A percentile compares a stretch with the other conserved stretches of the same genome.
These are phyloP conservation scores for Drosophila anomalipes DNA, from an alignment of 2,888 invertebrate species.

Conservation along the genomic window DNA sequence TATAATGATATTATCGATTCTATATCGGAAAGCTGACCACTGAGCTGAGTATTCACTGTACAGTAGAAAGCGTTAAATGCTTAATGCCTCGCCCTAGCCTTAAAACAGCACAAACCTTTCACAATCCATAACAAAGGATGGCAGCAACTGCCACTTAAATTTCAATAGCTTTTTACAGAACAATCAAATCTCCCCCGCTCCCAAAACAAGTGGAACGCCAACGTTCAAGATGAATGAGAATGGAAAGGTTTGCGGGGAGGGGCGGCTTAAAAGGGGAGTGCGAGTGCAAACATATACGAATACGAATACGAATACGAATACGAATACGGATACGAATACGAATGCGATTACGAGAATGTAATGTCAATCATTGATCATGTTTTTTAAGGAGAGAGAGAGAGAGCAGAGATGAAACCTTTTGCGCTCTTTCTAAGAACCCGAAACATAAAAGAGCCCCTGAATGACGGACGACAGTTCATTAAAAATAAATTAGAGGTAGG, in stretches of 20 bases:
- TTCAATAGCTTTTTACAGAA: slow-evolving; percentile 55
- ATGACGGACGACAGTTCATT: slow-evolving; percentile 60
- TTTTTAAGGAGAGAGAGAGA: slow-evolving; percentile 3
- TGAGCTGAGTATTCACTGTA: slow-evolving; percentile 28
- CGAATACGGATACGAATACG: neutral
- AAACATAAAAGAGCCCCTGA: slow-evolving; percentile 34
- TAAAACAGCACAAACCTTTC: slow-evolving; percentile 30
- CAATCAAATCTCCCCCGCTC: slow-evolving; percentile 23
- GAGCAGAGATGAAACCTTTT: slow-evolving; percentile 12
- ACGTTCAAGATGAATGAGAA: slow-evolving; percentile 12
- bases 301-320: too few species aligned
- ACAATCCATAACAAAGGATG: slow-evolving; percentile 45
- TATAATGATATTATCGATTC: neutral
- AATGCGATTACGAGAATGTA: slow-evolving; percentile 53
- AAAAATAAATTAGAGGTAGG: slow-evolving; percentile 59
- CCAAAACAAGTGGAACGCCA: slow-evolving; percentile 22
- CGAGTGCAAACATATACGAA: neutral
- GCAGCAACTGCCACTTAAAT: slow-evolving; percentile 56
- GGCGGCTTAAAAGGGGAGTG: neutral
- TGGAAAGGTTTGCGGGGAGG: neutral
- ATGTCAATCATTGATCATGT: slow-evolving; percentile 57
- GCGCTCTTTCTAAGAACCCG: slow-evolving; percentile 43
- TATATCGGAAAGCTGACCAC: neutral
- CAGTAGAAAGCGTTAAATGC: slow-evolving; percentile 49
- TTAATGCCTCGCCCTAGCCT: slow-evolving; percentile 28